These are phyloP conservation scores for Dipodomys ordii DNA, from an alignment of 2,113 vertebrate species.

Conservation along the genomic window DNA sequence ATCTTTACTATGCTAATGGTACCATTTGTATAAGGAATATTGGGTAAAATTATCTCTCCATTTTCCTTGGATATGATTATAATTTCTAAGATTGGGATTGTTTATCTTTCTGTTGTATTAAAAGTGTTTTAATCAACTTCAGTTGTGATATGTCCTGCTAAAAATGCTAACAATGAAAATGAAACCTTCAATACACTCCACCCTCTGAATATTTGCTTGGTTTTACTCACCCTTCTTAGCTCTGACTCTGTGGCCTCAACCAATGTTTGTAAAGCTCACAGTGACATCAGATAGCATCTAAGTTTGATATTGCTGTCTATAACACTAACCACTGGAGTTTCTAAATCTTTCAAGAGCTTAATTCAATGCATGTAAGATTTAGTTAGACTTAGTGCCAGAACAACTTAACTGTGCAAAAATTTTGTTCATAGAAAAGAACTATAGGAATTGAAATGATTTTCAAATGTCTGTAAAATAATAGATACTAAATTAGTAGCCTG, in stretches of 20 bases:
- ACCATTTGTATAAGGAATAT: neutral
- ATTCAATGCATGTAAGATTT: conserved; percentile 49
- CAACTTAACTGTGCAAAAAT: conserved; percentile 12
- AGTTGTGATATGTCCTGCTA: neutral
- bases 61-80: conserved; percentile 47
- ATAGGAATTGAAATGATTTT: conserved; percentile 15
- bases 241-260: neutral
- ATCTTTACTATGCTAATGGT: conserved; percentile 53
- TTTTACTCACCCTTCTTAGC: neutral
- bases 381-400: conserved; percentile 48
- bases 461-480: neutral
- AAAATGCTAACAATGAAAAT: neutral
- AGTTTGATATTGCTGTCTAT: neutral
- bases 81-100: conserved; percentile 59
- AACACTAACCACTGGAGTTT: conserved; percentile 2
- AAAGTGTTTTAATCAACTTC: conserved; percentile 34
- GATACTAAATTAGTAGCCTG: neutral
- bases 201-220: neutral
- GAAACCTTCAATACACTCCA: neutral
- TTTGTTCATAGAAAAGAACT: neutral
- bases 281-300: conserved; percentile 3
- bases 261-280: conserved; percentile 11
- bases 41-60: conserved; percentile 30
- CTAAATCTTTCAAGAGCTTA: conserved; percentile 66
- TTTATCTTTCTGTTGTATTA: conserved; percentile 59